These are phyloP conservation scores for Solenopsis fugax DNA, from an alignment of 1,140 invertebrate species.

Conservation along the genomic window DNA sequence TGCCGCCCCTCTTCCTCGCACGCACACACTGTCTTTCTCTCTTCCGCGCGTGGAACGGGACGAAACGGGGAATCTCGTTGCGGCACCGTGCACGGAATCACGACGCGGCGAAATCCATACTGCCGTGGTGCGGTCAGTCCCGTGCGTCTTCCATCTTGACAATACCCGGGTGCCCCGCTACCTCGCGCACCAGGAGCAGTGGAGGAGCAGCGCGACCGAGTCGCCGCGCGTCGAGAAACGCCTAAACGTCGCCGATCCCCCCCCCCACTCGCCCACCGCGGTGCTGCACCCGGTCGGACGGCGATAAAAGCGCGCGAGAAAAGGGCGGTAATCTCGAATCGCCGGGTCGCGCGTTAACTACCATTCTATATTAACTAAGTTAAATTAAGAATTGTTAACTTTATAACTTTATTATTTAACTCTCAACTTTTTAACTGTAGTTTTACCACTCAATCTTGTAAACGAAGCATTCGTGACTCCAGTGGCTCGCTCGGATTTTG, in stretches of 20 bases:
- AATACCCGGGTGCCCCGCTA: conserved; percentile 61
- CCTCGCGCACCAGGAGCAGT: conserved; percentile 48
- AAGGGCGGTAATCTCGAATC: background rate
- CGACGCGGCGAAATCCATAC: conserved; percentile 84
- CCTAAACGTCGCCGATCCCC: background rate
- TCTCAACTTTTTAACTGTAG: too few species aligned
- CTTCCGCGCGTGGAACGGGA: background rate
- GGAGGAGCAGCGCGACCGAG: conserved; percentile 31
- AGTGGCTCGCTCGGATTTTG: too few species aligned
- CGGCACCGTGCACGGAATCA: conserved; percentile 74
- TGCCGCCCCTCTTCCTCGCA: background rate
- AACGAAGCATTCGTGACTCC: too few species aligned
- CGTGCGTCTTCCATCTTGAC: conserved; percentile 83
- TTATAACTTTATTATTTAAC: too few species aligned
- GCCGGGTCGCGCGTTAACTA: too few species aligned
- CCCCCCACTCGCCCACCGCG: background rate
- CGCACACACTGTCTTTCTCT: background rate
- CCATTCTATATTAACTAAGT: too few species aligned
- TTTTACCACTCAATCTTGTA: too few species aligned
- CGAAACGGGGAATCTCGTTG: background rate
- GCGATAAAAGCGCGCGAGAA: background rate
- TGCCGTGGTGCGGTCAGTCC: conserved; percentile 70
- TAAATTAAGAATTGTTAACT: too few species aligned
- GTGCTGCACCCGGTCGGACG: background rate
- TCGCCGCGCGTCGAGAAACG: conserved; percentile 23